Percentiles rank a stretch among this genome's conserved stretches.
These are phyloP conservation scores for Callorhinus ursinus DNA, from an alignment of 2,113 vertebrate species.

Conservation along the genomic window DNA sequence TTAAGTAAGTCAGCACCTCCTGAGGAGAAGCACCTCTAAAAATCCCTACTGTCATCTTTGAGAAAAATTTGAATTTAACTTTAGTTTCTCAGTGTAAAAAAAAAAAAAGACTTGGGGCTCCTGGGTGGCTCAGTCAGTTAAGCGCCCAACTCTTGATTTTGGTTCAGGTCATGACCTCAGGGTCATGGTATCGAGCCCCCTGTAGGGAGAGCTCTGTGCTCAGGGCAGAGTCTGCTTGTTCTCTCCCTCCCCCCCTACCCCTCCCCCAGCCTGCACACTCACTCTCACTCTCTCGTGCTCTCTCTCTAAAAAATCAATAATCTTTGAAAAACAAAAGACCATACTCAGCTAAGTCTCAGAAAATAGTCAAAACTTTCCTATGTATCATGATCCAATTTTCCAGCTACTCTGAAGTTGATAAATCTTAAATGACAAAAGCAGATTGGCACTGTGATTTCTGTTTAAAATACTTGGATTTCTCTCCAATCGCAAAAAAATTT, in stretches of 20 bases:
- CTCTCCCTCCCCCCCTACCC: background rate
- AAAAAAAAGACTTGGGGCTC: background rate
- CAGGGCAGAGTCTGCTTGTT: background rate
- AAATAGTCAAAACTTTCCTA: constrained; percentile 34
- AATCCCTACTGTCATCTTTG: constrained; percentile 37
- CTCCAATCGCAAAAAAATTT: constrained; percentile 45
- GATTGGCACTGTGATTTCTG: constrained; percentile 21
- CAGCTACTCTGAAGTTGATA: constrained; percentile 29
- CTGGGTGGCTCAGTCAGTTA: background rate
- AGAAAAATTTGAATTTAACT: constrained; percentile 53
- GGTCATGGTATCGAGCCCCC: background rate
- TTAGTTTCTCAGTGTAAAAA: constrained; percentile 44
- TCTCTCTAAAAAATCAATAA: background rate
- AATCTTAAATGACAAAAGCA: constrained; percentile 49
- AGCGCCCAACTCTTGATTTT: background rate
- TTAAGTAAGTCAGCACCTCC: constrained; percentile 36
- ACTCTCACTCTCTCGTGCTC: background rate
- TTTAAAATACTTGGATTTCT: constrained; percentile 51
- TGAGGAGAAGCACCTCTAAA: constrained; percentile 35
- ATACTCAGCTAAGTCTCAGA: constrained; percentile 19
- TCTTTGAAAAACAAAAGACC: background rate
- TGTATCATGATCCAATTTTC: constrained; percentile 37
- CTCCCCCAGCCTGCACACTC: background rate
- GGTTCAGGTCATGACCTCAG: background rate
- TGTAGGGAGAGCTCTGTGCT: background rate